These are phyloP conservation scores for Echeneis naucrates DNA, from an alignment of 2,797 vertebrate species.

Conservation along the genomic window DNA sequence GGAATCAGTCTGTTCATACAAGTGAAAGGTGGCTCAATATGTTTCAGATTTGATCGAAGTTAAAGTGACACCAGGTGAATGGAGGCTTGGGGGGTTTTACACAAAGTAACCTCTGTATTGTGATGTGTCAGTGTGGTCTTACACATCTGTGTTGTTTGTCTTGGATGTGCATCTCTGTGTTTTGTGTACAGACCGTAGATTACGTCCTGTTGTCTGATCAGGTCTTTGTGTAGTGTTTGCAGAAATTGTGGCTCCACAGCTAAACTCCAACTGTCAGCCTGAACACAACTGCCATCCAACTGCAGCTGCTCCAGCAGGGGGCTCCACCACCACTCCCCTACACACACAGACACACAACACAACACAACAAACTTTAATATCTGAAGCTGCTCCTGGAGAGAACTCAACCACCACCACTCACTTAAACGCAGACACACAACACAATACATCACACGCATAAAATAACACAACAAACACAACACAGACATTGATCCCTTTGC, in stretches of 20 bases:
- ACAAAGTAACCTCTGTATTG: no score
- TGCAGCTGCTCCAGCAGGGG: conserved; percentile 93
- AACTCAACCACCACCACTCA: conserved; percentile 89
- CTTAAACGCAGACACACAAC: background rate
- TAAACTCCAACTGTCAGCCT: conserved; percentile 93
- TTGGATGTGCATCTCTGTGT: no score
- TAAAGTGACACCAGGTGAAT: no score
- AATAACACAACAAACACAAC: no score
- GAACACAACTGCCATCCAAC: conserved; percentile 87
- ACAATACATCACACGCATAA: background rate
- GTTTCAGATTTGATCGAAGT: no score
- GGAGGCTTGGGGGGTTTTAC: no score
- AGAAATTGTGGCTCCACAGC: conserved; percentile 90
- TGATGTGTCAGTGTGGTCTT: no score
- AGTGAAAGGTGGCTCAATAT: no score
- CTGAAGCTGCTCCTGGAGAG: conserved; percentile 92
- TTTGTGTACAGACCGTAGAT: conserved; percentile 87
- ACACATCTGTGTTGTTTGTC: no score
- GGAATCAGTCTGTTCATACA: no score
- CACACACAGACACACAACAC: background rate
- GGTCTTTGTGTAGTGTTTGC: conserved; percentile 92
- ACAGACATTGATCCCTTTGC: no score
- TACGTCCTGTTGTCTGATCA: conserved; percentile 95
- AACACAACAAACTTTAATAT: conserved; percentile 9
- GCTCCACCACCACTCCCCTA: conserved; percentile 90